Conservation (phyloP, 2,113 vertebrate genomes). For the Sinocyclocheilus anophthalmus region DNA sequence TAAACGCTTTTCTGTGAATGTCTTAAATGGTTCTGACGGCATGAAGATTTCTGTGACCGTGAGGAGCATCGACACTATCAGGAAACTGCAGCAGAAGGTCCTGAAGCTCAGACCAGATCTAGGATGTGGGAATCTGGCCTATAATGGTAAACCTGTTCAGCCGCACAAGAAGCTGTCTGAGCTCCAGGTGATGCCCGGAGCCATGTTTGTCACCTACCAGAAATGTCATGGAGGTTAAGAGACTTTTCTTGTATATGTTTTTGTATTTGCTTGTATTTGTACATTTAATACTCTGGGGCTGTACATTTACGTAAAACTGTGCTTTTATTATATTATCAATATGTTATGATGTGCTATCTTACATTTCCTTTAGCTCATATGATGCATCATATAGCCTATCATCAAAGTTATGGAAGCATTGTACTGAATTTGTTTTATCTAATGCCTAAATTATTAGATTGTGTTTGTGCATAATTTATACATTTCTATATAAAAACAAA, state of each 20-base stretch:
- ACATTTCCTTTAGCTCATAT: not conserved
- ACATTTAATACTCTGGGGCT: not conserved
- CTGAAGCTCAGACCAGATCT: not conserved
- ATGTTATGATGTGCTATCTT: not conserved
- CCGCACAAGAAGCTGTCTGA: constrained; percentile 10
- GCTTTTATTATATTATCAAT: not conserved
- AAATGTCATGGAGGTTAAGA: constrained; percentile 18
- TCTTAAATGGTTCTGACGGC: constrained; percentile 25
- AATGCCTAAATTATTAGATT: not conserved
- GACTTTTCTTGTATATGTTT: not conserved
- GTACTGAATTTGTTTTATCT: not conserved
- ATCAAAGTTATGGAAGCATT: not conserved
- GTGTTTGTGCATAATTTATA: no score
- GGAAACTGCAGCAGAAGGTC: constrained; percentile 33
- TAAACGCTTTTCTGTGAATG: not conserved
- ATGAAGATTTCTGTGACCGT: not conserved
- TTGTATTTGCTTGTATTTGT: no score
- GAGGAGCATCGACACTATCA: constrained; percentile 45
- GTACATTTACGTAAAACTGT: not conserved
- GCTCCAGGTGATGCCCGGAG: constrained; percentile 21
- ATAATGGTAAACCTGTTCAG: constrained; percentile 47
- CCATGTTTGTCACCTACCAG: constrained; percentile 46
- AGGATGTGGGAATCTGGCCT: constrained; percentile 32
- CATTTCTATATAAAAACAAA: not conserved
- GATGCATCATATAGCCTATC: not conserved